Conservation (phyloP, 2,888 invertebrate genomes). For the Drosophila buzzatii region DNA sequence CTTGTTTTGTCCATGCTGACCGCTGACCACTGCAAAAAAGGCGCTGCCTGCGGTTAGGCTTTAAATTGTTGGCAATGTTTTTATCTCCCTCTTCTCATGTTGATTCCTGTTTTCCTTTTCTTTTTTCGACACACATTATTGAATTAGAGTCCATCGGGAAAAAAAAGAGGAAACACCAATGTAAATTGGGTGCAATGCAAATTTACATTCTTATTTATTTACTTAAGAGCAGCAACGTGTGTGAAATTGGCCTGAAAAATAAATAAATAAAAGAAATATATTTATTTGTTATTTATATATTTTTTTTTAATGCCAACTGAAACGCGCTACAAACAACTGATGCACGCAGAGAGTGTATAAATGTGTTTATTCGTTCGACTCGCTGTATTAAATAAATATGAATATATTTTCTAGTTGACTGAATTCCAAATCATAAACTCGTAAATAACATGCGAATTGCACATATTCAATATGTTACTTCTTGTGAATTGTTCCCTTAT, state of each 20-base stretch:
- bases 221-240: background rate
- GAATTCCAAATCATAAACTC: background rate
- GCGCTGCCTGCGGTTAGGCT: constrained; percentile 67
- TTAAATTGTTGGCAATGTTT: constrained; percentile 73
- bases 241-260: background rate
- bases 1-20: constrained; percentile 30
- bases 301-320: background rate
- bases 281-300: no score
- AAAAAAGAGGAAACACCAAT: background rate
- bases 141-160: constrained; percentile 58
- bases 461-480: background rate
- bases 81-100: constrained; percentile 13
- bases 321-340: background rate
- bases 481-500: no score
- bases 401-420: background rate
- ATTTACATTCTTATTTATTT: constrained; percentile 10
- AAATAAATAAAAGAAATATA: background rate
- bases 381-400: background rate
- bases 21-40: constrained; percentile 54
- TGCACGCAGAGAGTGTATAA: background rate
- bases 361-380: background rate
- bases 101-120: constrained; percentile 8
- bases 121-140: constrained; percentile 51
- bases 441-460: background rate
- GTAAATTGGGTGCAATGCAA: background rate